phyloP scores from a whole-genome alignment of 2,888 invertebrate genomes.

The Cerastis rubricosa region DNA sequence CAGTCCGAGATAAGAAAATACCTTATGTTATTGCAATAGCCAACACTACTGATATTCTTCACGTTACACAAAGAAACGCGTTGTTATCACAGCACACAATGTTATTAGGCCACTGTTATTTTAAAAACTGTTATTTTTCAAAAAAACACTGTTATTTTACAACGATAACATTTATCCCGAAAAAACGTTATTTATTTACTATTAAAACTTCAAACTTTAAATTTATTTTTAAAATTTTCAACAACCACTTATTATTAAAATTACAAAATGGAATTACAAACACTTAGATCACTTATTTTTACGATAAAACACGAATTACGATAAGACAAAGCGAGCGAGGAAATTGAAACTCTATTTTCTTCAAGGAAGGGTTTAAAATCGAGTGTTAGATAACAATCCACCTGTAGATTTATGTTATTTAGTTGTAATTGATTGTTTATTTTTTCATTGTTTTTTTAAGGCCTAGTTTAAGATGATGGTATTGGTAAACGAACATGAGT shows the following conservation, averaged over 20 bases:
- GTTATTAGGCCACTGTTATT: slow-evolving; percentile 39
- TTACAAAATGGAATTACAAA: slow-evolving; percentile 51
- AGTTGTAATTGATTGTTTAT: slow-evolving; percentile 43
- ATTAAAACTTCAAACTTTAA: slow-evolving; percentile 27
- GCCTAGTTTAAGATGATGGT: slow-evolving; percentile 41
- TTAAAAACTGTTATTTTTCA: slow-evolving; percentile 7
- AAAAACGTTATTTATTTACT: background rate
- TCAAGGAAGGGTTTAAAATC: slow-evolving; percentile 63
- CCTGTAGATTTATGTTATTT: slow-evolving; percentile 71
- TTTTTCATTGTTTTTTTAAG: slow-evolving; percentile 23
- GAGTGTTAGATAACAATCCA: slow-evolving; percentile 62
- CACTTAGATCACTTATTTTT: slow-evolving; percentile 53
- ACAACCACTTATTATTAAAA: slow-evolving; percentile 22
- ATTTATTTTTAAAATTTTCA: slow-evolving; percentile 19
- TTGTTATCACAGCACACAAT: slow-evolving; percentile 56
- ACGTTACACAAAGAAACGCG: slow-evolving; percentile 38
- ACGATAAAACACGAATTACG: slow-evolving; percentile 51
- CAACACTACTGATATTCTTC: slow-evolving; percentile 29
- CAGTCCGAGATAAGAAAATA: slow-evolving; percentile 47
- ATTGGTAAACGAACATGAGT: slow-evolving; percentile 50
- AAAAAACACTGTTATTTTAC: slow-evolving; percentile 29
- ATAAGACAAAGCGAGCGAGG: slow-evolving; percentile 57
- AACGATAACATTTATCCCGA: slow-evolving; percentile 3
- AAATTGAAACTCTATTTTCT: slow-evolving; percentile 66
- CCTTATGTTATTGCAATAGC: slow-evolving; percentile 52